Percentiles rank a stretch among this genome's conserved stretches.
Evolutionary conservation across 2,113 vertebrate genomes (phyloP).

Genomic region (Phyllostomus hastatus): DNA sequence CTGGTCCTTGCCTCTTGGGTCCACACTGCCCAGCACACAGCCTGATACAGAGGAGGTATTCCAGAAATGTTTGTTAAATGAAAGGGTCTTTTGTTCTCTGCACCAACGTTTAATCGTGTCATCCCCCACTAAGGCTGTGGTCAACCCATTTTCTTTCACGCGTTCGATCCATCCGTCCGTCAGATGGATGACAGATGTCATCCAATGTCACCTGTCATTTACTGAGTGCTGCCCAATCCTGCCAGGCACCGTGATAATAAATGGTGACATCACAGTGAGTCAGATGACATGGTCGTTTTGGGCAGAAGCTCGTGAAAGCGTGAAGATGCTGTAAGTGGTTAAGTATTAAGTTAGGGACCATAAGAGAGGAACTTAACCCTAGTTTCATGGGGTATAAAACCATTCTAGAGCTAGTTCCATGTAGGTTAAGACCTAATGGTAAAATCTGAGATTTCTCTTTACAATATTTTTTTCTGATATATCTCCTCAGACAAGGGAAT

Average conservation of each 20-base stretch:
- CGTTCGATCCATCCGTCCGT: not conserved
- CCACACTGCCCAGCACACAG: not conserved
- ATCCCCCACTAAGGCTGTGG: not conserved
- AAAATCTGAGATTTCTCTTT: not conserved
- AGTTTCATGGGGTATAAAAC: not conserved
- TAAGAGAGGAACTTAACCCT: not conserved
- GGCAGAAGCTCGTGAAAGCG: not conserved
- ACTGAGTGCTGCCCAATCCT: not conserved
- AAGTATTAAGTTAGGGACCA: not conserved
- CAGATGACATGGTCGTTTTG: not conserved
- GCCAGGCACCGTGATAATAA: not conserved
- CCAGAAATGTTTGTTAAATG: not conserved
- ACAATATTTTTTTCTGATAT: not conserved
- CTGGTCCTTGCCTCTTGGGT: not conserved
- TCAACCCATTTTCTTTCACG: not conserved
- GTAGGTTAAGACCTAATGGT: not conserved
- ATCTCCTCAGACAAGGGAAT: too few relatives aligned
- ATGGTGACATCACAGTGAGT: not conserved
- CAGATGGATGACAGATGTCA: not conserved
- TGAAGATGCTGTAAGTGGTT: not conserved
- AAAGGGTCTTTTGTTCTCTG: not conserved
- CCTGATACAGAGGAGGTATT: not conserved
- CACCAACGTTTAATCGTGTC: not conserved
- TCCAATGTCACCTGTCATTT: not conserved
- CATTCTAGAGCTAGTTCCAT: not conserved